phyloP scores from a whole-genome alignment of 2,888 invertebrate genomes.

The Conus canariensis region DNA sequence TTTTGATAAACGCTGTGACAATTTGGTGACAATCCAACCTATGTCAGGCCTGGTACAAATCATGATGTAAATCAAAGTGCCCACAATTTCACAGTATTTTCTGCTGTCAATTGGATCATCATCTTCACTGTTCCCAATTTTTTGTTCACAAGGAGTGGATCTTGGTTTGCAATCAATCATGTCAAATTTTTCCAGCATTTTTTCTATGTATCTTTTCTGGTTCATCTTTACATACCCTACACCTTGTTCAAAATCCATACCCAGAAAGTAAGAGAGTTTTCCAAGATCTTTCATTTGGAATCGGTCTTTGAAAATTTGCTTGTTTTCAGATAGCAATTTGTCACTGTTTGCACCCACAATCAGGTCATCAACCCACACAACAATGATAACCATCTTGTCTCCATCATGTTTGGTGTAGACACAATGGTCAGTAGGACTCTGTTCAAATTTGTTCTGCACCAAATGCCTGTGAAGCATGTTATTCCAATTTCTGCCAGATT shows the following conservation, averaged over 20 bases:
- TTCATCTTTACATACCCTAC: background rate
- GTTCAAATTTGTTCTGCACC: slow-evolving; percentile 31
- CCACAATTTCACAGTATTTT: slow-evolving; percentile 17
- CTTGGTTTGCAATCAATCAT: too few species aligned
- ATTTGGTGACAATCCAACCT: background rate
- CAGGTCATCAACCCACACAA: slow-evolving; percentile 2
- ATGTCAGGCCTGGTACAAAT: slow-evolving; percentile 12
- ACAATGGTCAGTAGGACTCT: slow-evolving; percentile 24
- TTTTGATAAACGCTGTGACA: background rate
- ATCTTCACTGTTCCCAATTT: background rate
- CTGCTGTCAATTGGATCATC: background rate
- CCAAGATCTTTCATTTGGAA: slow-evolving; percentile 52
- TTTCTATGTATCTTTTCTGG: background rate
- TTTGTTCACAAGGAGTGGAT: background rate
- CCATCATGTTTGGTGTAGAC: slow-evolving; percentile 4
- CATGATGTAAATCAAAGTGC: slow-evolving; percentile 46
- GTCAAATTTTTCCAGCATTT: background rate
- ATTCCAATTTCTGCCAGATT: too few species aligned
- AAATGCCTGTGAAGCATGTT: too few species aligned
- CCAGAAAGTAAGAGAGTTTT: slow-evolving; percentile 44
- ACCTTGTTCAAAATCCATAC: slow-evolving; percentile 45
- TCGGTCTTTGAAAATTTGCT: background rate
- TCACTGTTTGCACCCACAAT: slow-evolving; percentile 43
- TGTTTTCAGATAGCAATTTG: slow-evolving; percentile 19
- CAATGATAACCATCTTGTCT: background rate